Base-by-base conservation (phyloP, 2,797 vertebrate genomes). In the Megaceryle alcyon region DNA sequence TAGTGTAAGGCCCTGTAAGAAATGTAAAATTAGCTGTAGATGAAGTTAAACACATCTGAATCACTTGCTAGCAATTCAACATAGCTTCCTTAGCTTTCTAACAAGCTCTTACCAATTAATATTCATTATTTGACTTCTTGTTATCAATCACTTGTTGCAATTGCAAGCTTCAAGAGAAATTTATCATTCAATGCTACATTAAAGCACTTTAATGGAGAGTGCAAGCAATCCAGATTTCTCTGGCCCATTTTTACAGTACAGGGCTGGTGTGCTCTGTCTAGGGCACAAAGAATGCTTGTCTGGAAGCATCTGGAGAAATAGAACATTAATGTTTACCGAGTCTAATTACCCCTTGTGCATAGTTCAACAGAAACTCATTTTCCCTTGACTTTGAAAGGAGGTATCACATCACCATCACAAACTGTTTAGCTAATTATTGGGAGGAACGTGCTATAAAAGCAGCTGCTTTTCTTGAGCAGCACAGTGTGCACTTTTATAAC, bases 311-410 rank as follows among this genome's bases (percentile, higher is more conserved):
- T 87, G 43, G 37, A 84, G 61, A 85, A 90, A 78, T 3, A 80
- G 19, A 81, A 53, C 70, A 70, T 41, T 61, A 25, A 70, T 48
- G 23, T 66, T 88, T 92, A 85, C 80, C 31, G 44, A 85, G 20
- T 3, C 16, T 91, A 79, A 79, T 82, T 91, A 82, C 57, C 46
- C 57, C 37, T 53, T 70, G 13, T 61, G 71, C 63, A 48, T 31
- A 91, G 81, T 66, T 95, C 83, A 88, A 86, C 51, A 93, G 63
- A 88, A 88, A 82, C 41, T 65, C 22, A 28, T 78, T 79, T 82
- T 90, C 71, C 63, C 66, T 60, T 61, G 68, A 61, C 66, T 91
- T 88, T 88, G 66, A 33, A 88, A 41, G 53, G 7, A 75, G 51
- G 26, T 71, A 71, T 53, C 20, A 43, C 57, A 75, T 66, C 81